Conservation (phyloP, 2,888 invertebrate species). For the Acanthopleura granulata region DNA sequence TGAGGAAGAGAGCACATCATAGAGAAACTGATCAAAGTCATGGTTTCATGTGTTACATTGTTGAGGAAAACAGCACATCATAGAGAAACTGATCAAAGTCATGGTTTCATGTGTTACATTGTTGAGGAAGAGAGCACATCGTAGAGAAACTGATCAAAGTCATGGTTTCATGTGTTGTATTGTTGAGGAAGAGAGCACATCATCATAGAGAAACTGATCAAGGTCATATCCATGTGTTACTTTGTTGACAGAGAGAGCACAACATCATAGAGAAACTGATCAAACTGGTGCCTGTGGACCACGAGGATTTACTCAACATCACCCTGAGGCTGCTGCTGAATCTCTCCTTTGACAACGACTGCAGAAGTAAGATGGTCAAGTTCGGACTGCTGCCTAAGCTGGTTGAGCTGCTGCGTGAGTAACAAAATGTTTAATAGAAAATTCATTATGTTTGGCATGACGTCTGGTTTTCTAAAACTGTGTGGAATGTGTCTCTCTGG, state of each 20-base stretch:
- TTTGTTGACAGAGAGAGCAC: slow-evolving; percentile 50
- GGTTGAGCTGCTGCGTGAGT: slow-evolving; percentile 86
- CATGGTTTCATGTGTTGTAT: background rate
- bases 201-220: slow-evolving; percentile 78
- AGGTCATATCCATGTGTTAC: slow-evolving; percentile 63
- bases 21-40: too few species aligned
- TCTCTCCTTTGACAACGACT: slow-evolving; percentile 91
- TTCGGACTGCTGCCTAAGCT: slow-evolving; percentile 90
- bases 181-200: slow-evolving; percentile 54
- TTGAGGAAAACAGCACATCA: too few species aligned
- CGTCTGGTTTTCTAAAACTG: background rate
- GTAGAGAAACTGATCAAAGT: too few species aligned
- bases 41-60: too few species aligned
- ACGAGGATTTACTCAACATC: slow-evolving; percentile 82
- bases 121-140: too few species aligned
- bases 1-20: too few species aligned
- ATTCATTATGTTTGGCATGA: background rate
- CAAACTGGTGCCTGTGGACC: slow-evolving; percentile 78
- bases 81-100: too few species aligned
- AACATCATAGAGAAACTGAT: slow-evolving; percentile 77
- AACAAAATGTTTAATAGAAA: background rate
- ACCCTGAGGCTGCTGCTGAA: slow-evolving; percentile 92
- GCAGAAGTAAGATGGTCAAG: slow-evolving; percentile 90
- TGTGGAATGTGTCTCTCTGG: background rate
- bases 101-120: too few species aligned